A percentile compares a stretch with the other conserved stretches of the same genome.
Evolutionary conservation across 2,797 vertebrate genomes (phyloP).

Genomic region (Tinamus major): DNA sequence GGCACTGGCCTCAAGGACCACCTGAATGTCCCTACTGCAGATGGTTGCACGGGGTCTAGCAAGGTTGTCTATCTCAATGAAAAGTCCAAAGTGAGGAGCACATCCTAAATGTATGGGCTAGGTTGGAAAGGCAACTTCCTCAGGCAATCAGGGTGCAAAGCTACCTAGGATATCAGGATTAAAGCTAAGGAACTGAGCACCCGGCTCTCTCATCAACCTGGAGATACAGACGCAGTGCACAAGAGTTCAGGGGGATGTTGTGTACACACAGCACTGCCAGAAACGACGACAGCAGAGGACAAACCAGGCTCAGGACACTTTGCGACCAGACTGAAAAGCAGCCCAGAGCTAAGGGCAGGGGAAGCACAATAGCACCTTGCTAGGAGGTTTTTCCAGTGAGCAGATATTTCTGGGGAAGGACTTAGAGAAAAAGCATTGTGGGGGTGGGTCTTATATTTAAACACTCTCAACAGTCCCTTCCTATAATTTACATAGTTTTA

Average conservation of each 20-base stretch:
- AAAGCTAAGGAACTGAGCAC: background rate
- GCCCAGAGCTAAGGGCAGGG: background rate
- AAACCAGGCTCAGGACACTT: background rate
- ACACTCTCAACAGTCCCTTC: background rate
- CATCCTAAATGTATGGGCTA: background rate
- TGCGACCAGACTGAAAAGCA: background rate
- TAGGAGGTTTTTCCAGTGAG: background rate
- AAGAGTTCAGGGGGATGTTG: background rate
- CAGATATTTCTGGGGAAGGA: background rate
- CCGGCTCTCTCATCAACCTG: background rate
- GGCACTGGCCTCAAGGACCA: background rate
- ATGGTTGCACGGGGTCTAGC: background rate
- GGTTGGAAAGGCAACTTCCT: background rate
- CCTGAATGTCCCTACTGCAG: background rate
- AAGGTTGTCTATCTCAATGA: background rate
- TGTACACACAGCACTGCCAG: background rate
- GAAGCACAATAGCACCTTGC: background rate
- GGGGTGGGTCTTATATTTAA: background rate
- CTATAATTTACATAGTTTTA: background rate
- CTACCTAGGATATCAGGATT: background rate
- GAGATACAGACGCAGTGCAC: background rate
- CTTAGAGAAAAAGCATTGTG: background rate
- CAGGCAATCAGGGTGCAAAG: background rate
- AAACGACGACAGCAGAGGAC: background rate
- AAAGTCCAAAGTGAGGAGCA: fast-evolving